Percentiles rank a stretch among this genome's conserved stretches.
phyloP scores from a whole-genome alignment of 2,797 vertebrate species.

The Chloroceryle inda region DNA sequence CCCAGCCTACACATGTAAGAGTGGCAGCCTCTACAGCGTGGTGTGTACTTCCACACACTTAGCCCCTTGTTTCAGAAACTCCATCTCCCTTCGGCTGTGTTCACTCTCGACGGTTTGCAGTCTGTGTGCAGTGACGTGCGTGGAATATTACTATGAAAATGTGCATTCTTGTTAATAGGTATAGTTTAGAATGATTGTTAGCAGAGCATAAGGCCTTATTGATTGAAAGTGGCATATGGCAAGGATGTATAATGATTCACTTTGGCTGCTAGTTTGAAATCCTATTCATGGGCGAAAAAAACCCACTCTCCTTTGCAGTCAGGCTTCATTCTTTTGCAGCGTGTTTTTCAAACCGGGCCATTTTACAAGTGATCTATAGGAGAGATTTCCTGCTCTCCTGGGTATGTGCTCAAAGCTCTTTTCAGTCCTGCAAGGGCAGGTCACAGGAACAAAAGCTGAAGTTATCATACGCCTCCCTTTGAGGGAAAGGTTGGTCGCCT shows the following conservation, averaged over 20 bases:
- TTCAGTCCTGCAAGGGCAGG: constrained; percentile 67
- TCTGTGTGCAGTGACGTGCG: background rate
- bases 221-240: constrained; percentile 79
- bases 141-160: constrained; percentile 65
- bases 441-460: constrained; percentile 65
- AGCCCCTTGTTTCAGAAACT: background rate
- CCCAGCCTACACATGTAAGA: constrained; percentile 42
- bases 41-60: constrained; percentile 27
- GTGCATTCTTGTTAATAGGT: constrained; percentile 72
- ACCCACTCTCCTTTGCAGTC: constrained; percentile 58
- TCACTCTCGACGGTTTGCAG: constrained; percentile 22
- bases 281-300: constrained; percentile 27
- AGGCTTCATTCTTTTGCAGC: constrained; percentile 55
- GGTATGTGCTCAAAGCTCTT: constrained; percentile 62
- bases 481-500: background rate
- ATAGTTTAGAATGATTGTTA: constrained; percentile 74
- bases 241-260: constrained; percentile 75
- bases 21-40: constrained; percentile 61
- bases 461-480: constrained; percentile 10
- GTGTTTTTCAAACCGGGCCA: constrained; percentile 41
- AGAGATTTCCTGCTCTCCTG: constrained; percentile 70
- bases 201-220: constrained; percentile 76
- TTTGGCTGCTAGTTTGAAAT: constrained; percentile 73
- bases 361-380: constrained; percentile 47
- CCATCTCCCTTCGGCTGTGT: constrained; percentile 38